Evolutionary conservation across 2,113 vertebrate genomes (phyloP).

Genomic region (Saimiri boliviensis): DNA sequence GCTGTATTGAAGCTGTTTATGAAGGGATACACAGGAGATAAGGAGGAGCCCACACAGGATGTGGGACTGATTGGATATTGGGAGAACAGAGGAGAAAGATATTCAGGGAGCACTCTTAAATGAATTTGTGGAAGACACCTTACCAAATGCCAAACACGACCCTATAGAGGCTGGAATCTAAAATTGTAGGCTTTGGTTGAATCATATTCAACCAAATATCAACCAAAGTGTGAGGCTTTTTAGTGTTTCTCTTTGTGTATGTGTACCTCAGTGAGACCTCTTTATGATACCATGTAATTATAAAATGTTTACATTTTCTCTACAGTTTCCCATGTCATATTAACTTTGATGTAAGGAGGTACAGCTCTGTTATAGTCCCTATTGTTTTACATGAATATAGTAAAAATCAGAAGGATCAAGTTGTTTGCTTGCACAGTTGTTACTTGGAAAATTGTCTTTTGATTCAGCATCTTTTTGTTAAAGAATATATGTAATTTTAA

Average conservation of each 20-base stretch:
- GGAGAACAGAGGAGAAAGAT: background rate
- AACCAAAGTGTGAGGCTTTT: background rate
- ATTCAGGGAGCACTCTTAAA: background rate
- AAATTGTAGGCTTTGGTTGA: background rate
- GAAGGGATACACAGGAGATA: background rate
- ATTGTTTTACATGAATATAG: background rate
- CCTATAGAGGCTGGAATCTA: background rate
- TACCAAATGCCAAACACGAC: background rate
- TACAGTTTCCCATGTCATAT: background rate
- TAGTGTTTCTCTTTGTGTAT: background rate
- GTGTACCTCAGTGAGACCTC: background rate
- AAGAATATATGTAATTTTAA: background rate
- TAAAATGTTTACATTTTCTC: background rate
- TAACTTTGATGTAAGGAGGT: background rate
- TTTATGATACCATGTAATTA: background rate
- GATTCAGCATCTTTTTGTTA: background rate
- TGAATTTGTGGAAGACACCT: background rate
- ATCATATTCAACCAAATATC: too few relatives aligned
- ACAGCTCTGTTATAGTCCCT: background rate
- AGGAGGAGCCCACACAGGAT: accelerated
- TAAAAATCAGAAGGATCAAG: background rate
- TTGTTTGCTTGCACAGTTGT: background rate
- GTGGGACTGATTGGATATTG: background rate
- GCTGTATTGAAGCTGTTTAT: background rate
- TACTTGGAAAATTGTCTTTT: background rate